Conservation (phyloP, 2,888 invertebrate species). For the Acheta domesticus region DNA sequence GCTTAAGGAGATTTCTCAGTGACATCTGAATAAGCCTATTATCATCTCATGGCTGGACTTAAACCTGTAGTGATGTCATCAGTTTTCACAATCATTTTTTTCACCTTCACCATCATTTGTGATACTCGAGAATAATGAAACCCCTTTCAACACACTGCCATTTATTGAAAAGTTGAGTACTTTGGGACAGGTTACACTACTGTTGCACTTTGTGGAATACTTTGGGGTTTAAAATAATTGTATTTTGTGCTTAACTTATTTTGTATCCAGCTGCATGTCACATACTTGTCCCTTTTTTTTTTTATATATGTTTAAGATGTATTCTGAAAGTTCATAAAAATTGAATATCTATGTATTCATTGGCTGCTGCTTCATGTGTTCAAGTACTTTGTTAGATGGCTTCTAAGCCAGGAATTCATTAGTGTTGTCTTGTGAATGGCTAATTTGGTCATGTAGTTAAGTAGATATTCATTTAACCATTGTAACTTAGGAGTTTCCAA, state of each 20-base stretch:
- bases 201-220: neutral
- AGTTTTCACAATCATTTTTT: neutral
- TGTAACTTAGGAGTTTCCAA: neutral
- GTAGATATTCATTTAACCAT: slow-evolving; percentile 7
- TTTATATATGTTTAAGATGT: neutral
- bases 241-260: neutral
- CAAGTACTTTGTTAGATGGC: slow-evolving; percentile 7
- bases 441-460: neutral
- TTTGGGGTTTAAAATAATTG: slow-evolving; percentile 12
- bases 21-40: neutral
- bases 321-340: slow-evolving; percentile 2
- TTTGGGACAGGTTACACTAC: slow-evolving; percentile 8
- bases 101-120: slow-evolving; percentile 19
- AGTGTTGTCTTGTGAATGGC: slow-evolving; percentile 18
- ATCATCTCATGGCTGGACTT: neutral
- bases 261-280: slow-evolving; percentile 4
- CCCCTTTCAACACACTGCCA: slow-evolving; percentile 24
- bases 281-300: neutral
- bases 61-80: neutral
- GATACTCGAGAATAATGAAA: neutral
- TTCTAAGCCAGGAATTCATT: neutral
- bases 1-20: slow-evolving; percentile 59
- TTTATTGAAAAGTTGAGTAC: slow-evolving; percentile 19
- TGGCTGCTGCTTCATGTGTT: neutral
- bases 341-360: neutral